Evolutionary conservation across 2,888 invertebrate species (phyloP).

Genomic region (Drosophila vallismaia): DNA sequence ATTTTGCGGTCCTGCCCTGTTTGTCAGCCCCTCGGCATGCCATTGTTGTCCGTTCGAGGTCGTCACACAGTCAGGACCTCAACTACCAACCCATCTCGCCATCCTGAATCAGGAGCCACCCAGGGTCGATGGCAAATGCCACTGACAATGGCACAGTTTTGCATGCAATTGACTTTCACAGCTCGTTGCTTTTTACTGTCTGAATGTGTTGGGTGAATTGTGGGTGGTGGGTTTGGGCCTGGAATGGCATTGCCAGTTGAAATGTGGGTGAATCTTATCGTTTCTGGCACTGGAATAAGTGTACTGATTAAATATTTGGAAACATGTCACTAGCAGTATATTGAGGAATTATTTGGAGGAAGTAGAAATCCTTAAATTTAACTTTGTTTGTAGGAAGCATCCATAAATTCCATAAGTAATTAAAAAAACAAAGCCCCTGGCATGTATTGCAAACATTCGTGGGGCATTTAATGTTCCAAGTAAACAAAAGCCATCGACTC

Average conservation of each 20-base stretch:
- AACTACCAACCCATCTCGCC: conserved; percentile 4
- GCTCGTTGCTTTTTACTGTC: conserved; percentile 76
- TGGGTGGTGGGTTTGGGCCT: not conserved
- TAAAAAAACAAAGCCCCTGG: not conserved
- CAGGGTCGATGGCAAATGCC: conserved; percentile 38
- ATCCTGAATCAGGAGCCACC: conserved; percentile 28
- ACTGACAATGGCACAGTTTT: conserved; percentile 78
- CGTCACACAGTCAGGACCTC: conserved; percentile 61
- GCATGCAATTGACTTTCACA: conserved; percentile 80
- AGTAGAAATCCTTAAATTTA: not conserved
- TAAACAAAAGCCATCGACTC: not conserved
- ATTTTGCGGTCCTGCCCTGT: conserved; percentile 71
- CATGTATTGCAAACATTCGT: not conserved
- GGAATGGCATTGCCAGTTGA: not conserved
- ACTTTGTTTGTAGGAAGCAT: not conserved
- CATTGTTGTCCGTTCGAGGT: conserved; percentile 59
- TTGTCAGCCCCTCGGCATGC: conserved; percentile 44
- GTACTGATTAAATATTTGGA: conserved; percentile 30
- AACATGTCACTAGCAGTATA: not conserved
- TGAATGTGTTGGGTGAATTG: conserved; percentile 31
- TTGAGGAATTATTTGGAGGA: not conserved
- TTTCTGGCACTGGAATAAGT: conserved; percentile 7
- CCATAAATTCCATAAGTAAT: not conserved
- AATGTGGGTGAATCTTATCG: conserved; percentile 30
- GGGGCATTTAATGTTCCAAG: not conserved